Conservation (phyloP, 1,140 invertebrate genomes). For the Penaeus chinensis region DNA sequence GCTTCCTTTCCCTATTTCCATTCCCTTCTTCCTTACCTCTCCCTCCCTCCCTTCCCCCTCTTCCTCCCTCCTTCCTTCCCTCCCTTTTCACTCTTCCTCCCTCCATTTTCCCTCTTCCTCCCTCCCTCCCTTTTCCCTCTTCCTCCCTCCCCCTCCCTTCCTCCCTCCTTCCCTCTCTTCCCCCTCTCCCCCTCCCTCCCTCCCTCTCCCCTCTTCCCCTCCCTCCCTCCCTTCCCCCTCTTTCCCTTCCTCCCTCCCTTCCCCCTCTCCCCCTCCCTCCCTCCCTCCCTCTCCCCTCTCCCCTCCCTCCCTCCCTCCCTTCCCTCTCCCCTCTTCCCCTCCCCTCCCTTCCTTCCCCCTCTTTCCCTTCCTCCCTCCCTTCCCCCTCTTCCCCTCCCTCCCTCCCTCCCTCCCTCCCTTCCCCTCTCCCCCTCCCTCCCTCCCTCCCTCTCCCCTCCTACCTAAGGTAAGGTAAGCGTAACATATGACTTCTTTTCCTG, state of each 20-base stretch:
- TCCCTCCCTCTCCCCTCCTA: background rate
- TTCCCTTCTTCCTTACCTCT: no score
- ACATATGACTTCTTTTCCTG: background rate
- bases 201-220: background rate
- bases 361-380: slow-evolving; percentile 16
- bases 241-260: background rate
- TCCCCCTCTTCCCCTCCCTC: background rate
- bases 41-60: no score
- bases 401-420: background rate
- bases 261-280: background rate
- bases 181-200: background rate
- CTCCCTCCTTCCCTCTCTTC: no score
- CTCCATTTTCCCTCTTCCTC: no score
- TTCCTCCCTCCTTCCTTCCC: no score
- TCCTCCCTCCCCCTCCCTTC: no score
- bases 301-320: background rate
- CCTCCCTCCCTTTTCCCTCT: no score
- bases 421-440: background rate
- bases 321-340: background rate
- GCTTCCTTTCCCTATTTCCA: no score
- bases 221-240: background rate
- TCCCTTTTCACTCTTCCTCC: no score
- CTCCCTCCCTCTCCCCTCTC: background rate
- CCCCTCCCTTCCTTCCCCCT: background rate
- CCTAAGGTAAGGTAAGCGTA: background rate